Evolutionary conservation across 1,140 invertebrate genomes (phyloP).

Genomic region (Caenorhabditis elegans): DNA sequence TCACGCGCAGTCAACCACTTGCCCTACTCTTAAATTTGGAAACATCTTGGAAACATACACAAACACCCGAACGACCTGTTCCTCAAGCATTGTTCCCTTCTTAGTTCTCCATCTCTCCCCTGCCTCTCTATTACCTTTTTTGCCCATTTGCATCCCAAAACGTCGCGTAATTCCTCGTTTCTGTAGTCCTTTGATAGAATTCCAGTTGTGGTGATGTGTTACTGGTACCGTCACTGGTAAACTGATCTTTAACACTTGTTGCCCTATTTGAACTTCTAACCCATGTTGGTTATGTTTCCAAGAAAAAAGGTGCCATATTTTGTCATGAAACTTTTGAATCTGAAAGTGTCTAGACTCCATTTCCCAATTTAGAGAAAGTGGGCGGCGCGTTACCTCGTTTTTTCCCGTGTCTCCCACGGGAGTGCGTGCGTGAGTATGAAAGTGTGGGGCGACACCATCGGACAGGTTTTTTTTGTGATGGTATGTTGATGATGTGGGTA

Average conservation of each 20-base stretch:
- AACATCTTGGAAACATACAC: not conserved
- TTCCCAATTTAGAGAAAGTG: no score
- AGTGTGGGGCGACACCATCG: not conserved
- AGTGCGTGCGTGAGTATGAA: not conserved
- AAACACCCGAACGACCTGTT: not conserved
- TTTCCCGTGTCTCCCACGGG: not conserved
- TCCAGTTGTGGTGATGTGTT: not conserved
- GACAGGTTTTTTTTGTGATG: not conserved
- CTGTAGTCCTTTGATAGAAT: not conserved
- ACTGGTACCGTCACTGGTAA: no score
- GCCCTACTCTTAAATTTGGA: not conserved
- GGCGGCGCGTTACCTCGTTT: not conserved
- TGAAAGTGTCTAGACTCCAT: no score
- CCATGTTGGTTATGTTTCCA: no score
- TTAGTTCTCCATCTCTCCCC: not conserved
- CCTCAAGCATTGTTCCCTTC: not conserved
- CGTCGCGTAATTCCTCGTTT: not conserved
- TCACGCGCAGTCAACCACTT: not conserved
- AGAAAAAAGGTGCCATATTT: no score
- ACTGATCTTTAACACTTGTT: no score
- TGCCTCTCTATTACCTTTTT: slow-evolving; percentile 18
- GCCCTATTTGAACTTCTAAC: no score
- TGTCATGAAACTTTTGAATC: no score
- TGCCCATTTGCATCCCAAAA: slow-evolving; percentile 5
- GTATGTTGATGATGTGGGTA: not conserved